A percentile compares a stretch with the other conserved stretches of the same genome.
phyloP scores from a whole-genome alignment of 2,888 invertebrate genomes.

The Drosophila paranaensis region DNA sequence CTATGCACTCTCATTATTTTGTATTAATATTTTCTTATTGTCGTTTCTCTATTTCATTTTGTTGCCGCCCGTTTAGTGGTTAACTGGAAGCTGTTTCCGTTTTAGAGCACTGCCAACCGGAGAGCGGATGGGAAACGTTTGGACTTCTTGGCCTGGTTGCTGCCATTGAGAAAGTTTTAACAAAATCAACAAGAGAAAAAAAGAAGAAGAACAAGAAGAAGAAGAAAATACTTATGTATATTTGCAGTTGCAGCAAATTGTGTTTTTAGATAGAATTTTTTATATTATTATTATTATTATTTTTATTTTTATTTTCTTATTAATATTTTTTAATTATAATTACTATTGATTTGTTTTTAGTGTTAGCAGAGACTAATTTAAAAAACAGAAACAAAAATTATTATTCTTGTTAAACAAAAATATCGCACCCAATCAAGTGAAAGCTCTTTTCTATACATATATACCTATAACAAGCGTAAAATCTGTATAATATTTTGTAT shows the following conservation, averaged over 20 bases:
- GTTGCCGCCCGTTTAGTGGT: constrained; percentile 73
- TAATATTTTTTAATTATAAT: constrained; percentile 35
- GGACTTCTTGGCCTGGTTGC: constrained; percentile 71
- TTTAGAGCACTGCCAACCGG: constrained; percentile 66
- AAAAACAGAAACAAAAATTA: constrained; percentile 16
- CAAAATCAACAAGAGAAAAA: constrained; percentile 9
- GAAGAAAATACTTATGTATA: constrained; percentile 38
- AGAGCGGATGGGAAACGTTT: constrained; percentile 40
- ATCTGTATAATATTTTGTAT: constrained; percentile 42
- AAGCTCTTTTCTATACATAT: constrained; percentile 38
- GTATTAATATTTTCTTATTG: constrained; percentile 23
- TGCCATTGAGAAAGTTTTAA: constrained; percentile 71
- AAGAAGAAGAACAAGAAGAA: constrained; percentile 26
- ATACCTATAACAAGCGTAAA: constrained; percentile 42
- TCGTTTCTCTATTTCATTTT: constrained; percentile 24
- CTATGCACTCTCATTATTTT: constrained; percentile 2
- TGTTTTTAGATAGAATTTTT: constrained; percentile 82
- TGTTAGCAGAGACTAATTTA: constrained; percentile 69
- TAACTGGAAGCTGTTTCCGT: constrained; percentile 83
- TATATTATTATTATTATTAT: constrained; percentile 73
- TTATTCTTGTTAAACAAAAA: constrained; percentile 47
- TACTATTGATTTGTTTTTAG: constrained; percentile 77
- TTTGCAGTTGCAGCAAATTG: constrained; percentile 68
- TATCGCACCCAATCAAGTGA: constrained; percentile 43
- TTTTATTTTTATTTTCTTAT: constrained; percentile 17